Conservation (phyloP, 2,113 vertebrate genomes). For the Capreolus pygargus region DNA sequence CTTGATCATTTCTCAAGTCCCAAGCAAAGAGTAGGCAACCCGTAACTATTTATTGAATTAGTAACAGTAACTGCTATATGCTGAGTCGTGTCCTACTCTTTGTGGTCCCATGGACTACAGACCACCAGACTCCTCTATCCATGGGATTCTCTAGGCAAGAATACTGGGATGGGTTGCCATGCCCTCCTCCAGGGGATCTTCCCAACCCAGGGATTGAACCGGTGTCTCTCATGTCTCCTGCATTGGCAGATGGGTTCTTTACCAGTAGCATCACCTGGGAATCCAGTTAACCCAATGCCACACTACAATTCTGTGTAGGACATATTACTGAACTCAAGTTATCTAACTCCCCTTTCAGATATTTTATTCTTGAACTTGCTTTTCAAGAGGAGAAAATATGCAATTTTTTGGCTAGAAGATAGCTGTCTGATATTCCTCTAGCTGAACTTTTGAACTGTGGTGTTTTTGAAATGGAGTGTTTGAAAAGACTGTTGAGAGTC, state of each 20-base stretch:
- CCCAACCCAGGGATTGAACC: not conserved
- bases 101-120: not conserved
- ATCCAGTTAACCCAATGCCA: not conserved
- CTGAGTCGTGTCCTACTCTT: not conserved
- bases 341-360: not conserved
- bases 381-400: not conserved
- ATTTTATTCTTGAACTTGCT: not conserved
- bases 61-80: not conserved
- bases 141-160: not conserved
- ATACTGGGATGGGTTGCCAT: not conserved
- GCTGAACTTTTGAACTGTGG: not conserved
- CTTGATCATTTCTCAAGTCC: not conserved
- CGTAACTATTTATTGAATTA: not conserved
- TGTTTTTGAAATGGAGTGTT: not conserved
- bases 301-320: not conserved
- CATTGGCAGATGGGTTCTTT: not conserved
- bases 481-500: not conserved
- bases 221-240: not conserved
- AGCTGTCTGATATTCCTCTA: not conserved
- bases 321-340: not conserved
- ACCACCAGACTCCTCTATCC: not conserved
- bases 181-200: not conserved
- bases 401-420: not conserved
- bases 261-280: not conserved
- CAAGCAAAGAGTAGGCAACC: not conserved